These are phyloP conservation scores for Eurystomus glaucurus DNA, from an alignment of 2,797 vertebrate genomes.

Conservation along the genomic window DNA sequence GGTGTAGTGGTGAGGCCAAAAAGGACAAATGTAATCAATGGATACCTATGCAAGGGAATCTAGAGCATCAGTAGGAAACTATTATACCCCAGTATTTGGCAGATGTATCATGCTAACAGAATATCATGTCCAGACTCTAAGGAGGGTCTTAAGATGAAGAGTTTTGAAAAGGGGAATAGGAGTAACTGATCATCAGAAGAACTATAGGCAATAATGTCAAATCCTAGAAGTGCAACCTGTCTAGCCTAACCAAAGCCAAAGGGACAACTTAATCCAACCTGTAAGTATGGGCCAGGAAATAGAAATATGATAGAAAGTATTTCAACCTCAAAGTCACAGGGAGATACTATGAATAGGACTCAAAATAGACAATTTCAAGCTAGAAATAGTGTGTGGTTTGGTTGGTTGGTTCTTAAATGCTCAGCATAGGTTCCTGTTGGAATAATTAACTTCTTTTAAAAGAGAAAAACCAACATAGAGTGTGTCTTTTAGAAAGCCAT, in stretches of 20 bases:
- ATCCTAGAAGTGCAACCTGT: background rate
- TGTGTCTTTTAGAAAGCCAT: too few relatives aligned
- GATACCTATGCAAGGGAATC: background rate
- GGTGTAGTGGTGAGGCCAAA: background rate
- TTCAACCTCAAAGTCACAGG: background rate
- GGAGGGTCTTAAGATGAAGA: background rate
- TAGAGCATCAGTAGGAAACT: accelerated
- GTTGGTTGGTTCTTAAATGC: background rate
- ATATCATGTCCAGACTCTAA: background rate
- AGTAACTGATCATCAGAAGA: background rate
- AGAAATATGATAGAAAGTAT: background rate
- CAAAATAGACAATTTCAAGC: background rate
- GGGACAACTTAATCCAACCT: background rate
- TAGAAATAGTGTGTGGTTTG: background rate
- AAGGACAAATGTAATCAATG: background rate
- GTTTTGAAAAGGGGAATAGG: background rate
- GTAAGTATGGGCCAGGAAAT: background rate
- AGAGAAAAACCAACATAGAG: too few relatives aligned
- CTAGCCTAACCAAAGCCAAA: background rate
- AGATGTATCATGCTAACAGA: background rate
- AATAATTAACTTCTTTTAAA: background rate
- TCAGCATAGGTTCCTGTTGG: background rate
- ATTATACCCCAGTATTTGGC: background rate
- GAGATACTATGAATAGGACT: background rate
- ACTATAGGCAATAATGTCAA: background rate